These are phyloP conservation scores for Poecile atricapillus DNA, from an alignment of 2,113 vertebrate genomes.

Conservation along the genomic window DNA sequence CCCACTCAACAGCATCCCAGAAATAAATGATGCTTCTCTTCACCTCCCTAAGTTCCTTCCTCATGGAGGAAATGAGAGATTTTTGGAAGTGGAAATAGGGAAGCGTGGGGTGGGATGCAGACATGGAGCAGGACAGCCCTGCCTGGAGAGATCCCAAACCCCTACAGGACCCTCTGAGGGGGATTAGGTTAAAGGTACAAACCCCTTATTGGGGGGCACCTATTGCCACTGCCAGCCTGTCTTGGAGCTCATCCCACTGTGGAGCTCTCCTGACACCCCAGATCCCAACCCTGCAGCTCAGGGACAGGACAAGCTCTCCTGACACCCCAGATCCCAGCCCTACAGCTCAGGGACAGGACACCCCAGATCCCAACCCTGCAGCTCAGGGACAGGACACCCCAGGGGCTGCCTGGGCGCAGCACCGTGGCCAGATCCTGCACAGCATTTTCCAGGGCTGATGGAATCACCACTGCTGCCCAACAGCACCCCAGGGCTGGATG, in stretches of 20 bases:
- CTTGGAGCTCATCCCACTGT: background rate
- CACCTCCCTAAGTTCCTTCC: background rate
- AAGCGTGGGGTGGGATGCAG: accelerated
- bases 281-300: background rate
- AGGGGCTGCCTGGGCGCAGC: background rate
- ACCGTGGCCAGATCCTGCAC: background rate
- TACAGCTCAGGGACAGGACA: accelerated
- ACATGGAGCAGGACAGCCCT: background rate
- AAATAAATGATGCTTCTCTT: background rate
- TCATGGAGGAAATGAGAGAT: accelerated
- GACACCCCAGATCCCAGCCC: background rate
- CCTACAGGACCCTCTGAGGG: accelerated
- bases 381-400: background rate
- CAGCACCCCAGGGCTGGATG: background rate
- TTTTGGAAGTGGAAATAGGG: background rate
- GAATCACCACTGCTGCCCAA: accelerated
- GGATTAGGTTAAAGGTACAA: background rate
- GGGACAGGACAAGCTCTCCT: background rate
- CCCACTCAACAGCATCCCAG: background rate
- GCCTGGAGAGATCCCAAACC: background rate
- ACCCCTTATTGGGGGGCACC: background rate
- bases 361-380: no score
- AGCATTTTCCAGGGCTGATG: accelerated
- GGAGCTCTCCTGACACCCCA: background rate
- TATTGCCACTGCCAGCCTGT: background rate